Base-by-base conservation (phyloP, 2,888 invertebrate genomes). In the Tipula unca region DNA sequence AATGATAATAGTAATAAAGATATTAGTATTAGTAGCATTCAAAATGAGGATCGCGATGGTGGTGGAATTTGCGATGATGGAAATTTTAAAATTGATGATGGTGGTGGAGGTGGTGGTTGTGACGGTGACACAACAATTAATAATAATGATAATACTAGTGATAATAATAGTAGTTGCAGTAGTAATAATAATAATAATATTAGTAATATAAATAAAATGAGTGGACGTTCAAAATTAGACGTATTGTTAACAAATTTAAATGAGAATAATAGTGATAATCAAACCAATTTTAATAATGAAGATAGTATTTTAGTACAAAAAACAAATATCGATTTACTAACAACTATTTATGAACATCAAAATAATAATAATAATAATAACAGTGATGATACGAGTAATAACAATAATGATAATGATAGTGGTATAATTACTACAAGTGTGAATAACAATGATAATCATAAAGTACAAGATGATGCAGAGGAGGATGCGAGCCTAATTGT, bases 301-400 rank as follows among this genome's bases (percentile, higher is more conserved):
- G 84, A 84, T 36, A 36, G 20, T 84, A 32, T 36, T 36, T 84
- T 84, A 84, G 36, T 84, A 36, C 32, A 32, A 84, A 84, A 84
- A 36, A 84, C 32, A 17, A 84, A 84, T 84, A 84, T 36, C 17
- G 83, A 83, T 32, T 83, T 83, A 83, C 83, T 83, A 83, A 85
- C 85, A 85, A 39, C 25, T 39, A 85, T 39, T 85, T 39, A 85
- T 85, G 85, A 39, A 85, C 29, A 39, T 39, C 35, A 48, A 36
- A 85, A 54, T 85, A 85, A 85, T 54, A 85, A 25, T 42, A 85
- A 85, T 29, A 85, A 42, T 85, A n/a, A n/a, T n/a, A 85, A 17
- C 14, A 85, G 14, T 42, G 32, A 17, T 29, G 42, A 85, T 48
- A 48, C 39, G 10, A 85, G 14, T 13, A 85, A 29, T 48, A 85